Evolutionary conservation across 2,797 vertebrate genomes (phyloP), one percentile per base, ranked within the genome.

Genomic region (Falco cherrug): DNA sequence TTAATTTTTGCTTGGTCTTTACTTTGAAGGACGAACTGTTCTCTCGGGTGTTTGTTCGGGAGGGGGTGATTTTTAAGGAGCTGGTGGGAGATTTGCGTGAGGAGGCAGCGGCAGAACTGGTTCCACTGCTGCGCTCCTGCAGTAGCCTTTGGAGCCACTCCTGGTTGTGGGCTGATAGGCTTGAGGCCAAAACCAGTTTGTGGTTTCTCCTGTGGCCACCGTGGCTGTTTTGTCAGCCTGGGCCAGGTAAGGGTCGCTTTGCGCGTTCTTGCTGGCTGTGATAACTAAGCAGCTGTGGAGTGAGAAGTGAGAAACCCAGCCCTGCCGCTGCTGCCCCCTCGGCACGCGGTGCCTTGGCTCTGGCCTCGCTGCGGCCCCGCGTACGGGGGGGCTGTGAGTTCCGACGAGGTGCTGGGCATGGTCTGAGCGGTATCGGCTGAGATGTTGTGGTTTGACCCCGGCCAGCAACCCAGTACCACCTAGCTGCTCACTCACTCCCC

Each of bases 341-440:
- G 9, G 29, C 45, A 5, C 12, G 3, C 59, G 35, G 24, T 28
- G 14, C 43, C 29, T 33, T 28, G 76, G n/a, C 63, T 79, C 53
- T 48, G 54, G 1, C 69, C 54, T 64, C 45, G 5, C 51, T 7
- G 4, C 0, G 0, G 16, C 73, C 61, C 50, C 6, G 1, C 0
- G 0, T 13, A 10, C 19, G 5, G 35, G 31, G 37, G 16, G 29
- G 29, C 61, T 37, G 26, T 16, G 59, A 57, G 13, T 19, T 89
- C n/a, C 3, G 29, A 19, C 22, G 35, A 53, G 24, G 28, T n/a
- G 26, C n/a, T 65, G 53, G 50, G 4, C 13, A 3, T 18, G 3
- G 10, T 11, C 41, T 4, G 6, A 57, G 35, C 31, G 67, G 51
- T 31, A n/a, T 24, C 33, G 57, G 50, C 24, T 45, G 43, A 71